Conservation (phyloP, 2,113 vertebrate species). For the Propithecus coquereli region DNA sequence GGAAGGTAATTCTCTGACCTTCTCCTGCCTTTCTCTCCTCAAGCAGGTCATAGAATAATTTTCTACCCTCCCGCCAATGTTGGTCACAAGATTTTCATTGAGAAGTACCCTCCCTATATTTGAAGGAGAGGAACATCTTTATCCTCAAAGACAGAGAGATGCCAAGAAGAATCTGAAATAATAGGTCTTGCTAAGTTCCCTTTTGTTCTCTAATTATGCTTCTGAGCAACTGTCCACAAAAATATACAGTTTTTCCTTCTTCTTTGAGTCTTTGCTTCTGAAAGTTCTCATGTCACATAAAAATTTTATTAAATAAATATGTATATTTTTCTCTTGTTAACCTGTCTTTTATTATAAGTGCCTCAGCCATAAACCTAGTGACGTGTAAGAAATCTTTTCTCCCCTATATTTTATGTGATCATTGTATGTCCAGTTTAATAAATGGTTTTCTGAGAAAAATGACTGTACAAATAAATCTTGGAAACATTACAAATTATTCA, state of each 20-base stretch:
- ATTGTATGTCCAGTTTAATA: neutral
- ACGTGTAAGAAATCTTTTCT: neutral
- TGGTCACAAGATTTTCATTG: neutral
- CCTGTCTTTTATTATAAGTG: neutral
- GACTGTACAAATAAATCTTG: neutral
- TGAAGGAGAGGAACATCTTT: neutral
- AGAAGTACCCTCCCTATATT: rapidly evolving
- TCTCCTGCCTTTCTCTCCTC: neutral
- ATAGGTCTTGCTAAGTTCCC: neutral
- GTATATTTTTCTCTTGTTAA: neutral
- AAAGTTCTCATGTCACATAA: neutral
- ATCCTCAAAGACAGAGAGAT: neutral
- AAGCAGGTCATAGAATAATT: neutral
- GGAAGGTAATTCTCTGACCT: neutral
- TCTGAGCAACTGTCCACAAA: neutral
- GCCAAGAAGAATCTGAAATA: neutral
- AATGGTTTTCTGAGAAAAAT: neutral
- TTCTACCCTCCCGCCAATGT: neutral
- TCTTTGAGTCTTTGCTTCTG: neutral
- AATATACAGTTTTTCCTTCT: neutral
- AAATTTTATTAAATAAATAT: neutral
- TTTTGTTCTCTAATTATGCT: neutral
- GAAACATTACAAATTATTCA: neutral
- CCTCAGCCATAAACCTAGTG: too few species aligned
- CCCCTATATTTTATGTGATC: neutral